Conservation (phyloP, 37 sponge, comb jelly and placozoan species). For the Hormiphora californensis region DNA sequence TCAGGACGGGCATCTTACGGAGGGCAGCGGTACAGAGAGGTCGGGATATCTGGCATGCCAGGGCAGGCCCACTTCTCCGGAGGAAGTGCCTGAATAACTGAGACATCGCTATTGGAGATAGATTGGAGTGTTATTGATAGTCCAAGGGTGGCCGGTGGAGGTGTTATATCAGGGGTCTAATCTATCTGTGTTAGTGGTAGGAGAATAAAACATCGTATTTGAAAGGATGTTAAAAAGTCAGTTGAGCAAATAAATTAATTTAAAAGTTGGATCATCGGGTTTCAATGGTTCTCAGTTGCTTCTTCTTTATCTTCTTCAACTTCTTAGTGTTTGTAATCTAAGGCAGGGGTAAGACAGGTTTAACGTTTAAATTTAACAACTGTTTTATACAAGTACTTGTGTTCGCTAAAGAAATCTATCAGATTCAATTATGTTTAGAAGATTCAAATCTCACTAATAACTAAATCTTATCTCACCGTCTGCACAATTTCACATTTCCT, state of each 20-base stretch:
- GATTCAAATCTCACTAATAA: background rate
- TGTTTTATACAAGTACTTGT: no score
- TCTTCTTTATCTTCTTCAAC: conserved; percentile 53
- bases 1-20: conserved; percentile 9
- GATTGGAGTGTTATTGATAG: no score
- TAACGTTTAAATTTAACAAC: no score
- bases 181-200: no score
- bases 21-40: conserved; percentile 27
- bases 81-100: background rate
- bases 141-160: no score
- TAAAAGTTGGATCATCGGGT: background rate
- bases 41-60: background rate
- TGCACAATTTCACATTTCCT: conserved; percentile 33
- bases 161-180: no score
- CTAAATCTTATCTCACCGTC: conserved; percentile 7
- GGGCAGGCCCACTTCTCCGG: background rate
- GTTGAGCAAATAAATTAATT: no score
- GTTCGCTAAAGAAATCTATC: no score
- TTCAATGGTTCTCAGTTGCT: conserved; percentile 23
- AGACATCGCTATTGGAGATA: conserved; percentile 21
- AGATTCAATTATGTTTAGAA: no score
- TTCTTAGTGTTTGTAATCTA: conserved; percentile 48
- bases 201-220: no score
- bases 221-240: no score
- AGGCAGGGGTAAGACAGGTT: no score